These are phyloP conservation scores for Rhaphigaster nebulosa DNA, from an alignment of 2,888 invertebrate genomes.

Conservation along the genomic window DNA sequence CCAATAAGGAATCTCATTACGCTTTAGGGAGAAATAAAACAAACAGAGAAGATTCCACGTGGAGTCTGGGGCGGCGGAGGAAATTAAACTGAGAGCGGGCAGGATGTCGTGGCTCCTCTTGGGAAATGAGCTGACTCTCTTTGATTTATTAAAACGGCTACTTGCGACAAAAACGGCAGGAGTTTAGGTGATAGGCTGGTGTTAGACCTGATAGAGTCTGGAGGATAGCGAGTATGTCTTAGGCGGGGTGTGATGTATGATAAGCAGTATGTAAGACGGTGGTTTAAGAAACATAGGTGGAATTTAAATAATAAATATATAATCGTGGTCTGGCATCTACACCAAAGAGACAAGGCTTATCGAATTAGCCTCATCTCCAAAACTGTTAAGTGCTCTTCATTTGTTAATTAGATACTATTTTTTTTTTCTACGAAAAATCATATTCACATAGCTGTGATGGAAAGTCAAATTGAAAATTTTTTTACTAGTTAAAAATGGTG, in stretches of 20 bases:
- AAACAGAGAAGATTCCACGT: constrained; percentile 49
- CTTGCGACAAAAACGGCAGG: constrained; percentile 52
- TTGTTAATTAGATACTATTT: no score
- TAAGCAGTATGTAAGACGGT: no score
- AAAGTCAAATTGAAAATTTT: no score
- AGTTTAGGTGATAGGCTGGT: background rate
- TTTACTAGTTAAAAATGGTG: no score
- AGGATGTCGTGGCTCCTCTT: constrained; percentile 52
- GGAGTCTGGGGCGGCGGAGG: constrained; percentile 30
- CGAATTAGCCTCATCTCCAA: no score
- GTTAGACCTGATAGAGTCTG: background rate
- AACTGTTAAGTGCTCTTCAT: no score
- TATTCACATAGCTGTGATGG: no score
- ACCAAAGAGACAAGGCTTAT: no score
- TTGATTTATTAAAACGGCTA: constrained; percentile 58
- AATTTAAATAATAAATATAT: background rate
- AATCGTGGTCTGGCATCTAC: background rate
- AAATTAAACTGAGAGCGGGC: constrained; percentile 53
- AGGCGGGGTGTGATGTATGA: background rate
- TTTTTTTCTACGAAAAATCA: no score
- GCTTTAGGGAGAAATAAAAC: constrained; percentile 42
- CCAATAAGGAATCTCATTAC: constrained; percentile 49
- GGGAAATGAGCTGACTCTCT: constrained; percentile 55
- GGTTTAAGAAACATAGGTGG: background rate
- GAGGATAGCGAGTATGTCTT: background rate